phyloP scores from a whole-genome alignment of 2,797 vertebrate genomes.

The Pseudochromis fuscus region DNA sequence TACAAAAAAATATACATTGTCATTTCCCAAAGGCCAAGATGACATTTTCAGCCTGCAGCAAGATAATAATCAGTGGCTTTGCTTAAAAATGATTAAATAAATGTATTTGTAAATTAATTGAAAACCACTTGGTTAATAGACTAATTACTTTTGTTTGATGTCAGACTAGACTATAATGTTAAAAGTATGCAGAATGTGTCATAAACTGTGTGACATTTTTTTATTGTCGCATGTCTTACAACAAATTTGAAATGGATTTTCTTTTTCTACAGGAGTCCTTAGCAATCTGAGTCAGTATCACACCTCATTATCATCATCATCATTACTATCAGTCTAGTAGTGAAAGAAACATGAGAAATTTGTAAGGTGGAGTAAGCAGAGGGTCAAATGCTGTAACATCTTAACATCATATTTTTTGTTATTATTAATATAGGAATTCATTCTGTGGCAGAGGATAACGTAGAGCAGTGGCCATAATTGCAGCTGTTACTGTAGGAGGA shows the following conservation, averaged over 20 bases:
- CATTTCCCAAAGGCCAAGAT: neutral
- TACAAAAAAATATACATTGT: neutral
- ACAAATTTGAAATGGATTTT: conserved; percentile 30
- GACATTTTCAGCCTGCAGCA: neutral
- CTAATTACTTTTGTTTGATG: neutral
- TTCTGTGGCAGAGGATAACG: neutral
- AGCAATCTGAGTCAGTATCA: conserved; percentile 47
- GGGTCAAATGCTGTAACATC: conserved; percentile 9
- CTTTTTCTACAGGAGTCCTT: conserved; percentile 40
- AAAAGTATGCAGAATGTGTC: neutral
- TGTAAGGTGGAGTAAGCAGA: conserved; percentile 18
- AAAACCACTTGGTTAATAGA: neutral
- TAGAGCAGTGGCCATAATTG: conserved; percentile 8
- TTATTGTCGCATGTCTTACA: conserved; percentile 12
- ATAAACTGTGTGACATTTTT: conserved; percentile 5
- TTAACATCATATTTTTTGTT: neutral
- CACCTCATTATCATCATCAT: conserved; percentile 39
- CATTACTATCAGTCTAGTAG: conserved; percentile 34
- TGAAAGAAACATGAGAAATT: conserved; percentile 15
- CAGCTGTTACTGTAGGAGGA: neutral
- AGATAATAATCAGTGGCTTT: neutral
- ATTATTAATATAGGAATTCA: neutral
- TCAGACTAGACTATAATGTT: neutral
- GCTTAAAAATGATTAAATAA: neutral
- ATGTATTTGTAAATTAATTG: too few relatives aligned